Base-by-base conservation (phyloP, 2,888 invertebrate genomes). In the Amblyjoppa proteus region DNA sequence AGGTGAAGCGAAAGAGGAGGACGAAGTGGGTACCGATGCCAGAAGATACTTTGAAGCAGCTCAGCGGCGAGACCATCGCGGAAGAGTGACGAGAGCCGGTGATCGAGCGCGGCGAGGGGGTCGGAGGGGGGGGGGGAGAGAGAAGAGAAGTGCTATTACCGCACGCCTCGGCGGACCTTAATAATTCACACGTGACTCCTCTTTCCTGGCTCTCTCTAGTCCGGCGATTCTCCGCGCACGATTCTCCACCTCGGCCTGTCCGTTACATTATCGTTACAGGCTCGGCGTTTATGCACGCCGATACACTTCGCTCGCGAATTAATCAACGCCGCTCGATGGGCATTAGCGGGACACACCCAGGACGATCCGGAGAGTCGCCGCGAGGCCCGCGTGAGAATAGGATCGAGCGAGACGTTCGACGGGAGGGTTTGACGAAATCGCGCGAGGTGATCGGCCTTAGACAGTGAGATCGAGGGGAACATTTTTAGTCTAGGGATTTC, bases 151-250 rank as follows among this genome's bases (percentile, higher is more conserved):
- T 41, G 69, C 45, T 86, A 86, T 91, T 91, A 89, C 89, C 88
- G 88, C 90, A 88, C 87, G 88, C 88, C 87, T 88, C 86, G 85
- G 73, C 86, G 87, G 89, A 88, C 90, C 89, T 91, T 92, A 90
- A 92, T 91, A 91, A 92, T 92, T 92, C 91, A 90, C 90, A 88
- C 90, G 89, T 89, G 89, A 88, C 89, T 90, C 87, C 86, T 81
- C 78, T 78, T 75, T 69, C 75, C 79, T 81, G 83, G 81, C 85
- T 81, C 75, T 76, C 84, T 79, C 85, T 73, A 25, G 73, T 68
- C 80, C 77, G 68, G 64, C 70, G 53, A 76, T 71, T 49, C 61
- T 28, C 34, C 34, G 16, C 61, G 28, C 31, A 13, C 71, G 71
- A 84, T 77, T 61, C 66, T 68, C 76, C 56, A 58, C 56, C 49